Base-by-base conservation (phyloP, 2,797 vertebrate species). In the Rhyacichthys aspro region DNA sequence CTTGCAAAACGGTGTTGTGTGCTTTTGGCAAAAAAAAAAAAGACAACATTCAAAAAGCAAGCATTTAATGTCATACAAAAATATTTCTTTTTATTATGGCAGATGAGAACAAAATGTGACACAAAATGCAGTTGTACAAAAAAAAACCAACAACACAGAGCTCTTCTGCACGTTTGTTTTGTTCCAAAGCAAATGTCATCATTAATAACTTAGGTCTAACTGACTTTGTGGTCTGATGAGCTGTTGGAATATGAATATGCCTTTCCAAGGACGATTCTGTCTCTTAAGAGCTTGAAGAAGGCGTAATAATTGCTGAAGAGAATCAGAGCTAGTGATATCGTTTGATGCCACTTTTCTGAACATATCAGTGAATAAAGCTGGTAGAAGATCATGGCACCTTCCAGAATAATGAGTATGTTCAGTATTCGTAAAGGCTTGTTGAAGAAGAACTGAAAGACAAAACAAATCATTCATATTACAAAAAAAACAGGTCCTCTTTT, bases 281-380 rank as follows among this genome's bases (percentile, higher is more conserved):
- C 98, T 84, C 98, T 93, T 64, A 99, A 94, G 71, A 99, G 94
- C 84, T 97, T 98, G 90, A 98, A 99, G 88, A 99, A 98, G 86
- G 96, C 95, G 1, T 98, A 98, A 82, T 99, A 99, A 91, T 99
- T 99, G 90, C 96, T 98, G 93, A 99, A 98, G 82, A 99, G 96
- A 76, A 99, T 98, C 82, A 99, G 91, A 0, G 96, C 96, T 89
- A 98, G 88, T 0, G 98, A 99, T 92, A 99, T 96, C 0, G 93
- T 98, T 87, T 99, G 98, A 88, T 99, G 96, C 97, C 98, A 99
- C 86, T 98, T 98, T 77, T 98, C 96, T 0, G 98, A 98, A 66
- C 95, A 95, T 44, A 98, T 94, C 59, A 99, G 85, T 0, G 96
- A 98, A 88, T 99, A 99, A 1, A 99, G 94, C 88, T 99, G 97